Evolutionary conservation across 2,113 vertebrate species (phyloP), one percentile per base, ranked within the genome.

Genomic region (Coryphaenoides rupestris): DNA sequence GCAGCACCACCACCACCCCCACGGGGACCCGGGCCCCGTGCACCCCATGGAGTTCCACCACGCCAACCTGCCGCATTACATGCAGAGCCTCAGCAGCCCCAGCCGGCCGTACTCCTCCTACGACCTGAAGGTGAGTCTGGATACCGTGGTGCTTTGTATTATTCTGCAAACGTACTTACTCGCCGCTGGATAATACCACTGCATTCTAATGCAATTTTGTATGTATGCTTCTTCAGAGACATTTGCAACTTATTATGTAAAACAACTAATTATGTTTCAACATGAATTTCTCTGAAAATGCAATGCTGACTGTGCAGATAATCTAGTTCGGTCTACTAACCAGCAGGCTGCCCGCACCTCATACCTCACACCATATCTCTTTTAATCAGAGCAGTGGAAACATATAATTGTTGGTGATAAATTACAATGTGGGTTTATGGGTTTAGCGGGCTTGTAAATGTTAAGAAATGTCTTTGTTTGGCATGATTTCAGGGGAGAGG

Each of bases 81-180:
- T 87, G 75, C 86, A 86, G 47, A 64, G 82, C 1, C 89, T 89
- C 55, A 90, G 90, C 84, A 91, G 90, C 76, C 90, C 90, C 0
- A 88, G 88, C 19, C 83, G 90, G 85, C 91, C 90, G 0, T 91
- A 81, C 77, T 92, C 91, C 40, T 92, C 91, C 52, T 92, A 92
- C 46, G 91, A 92, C 82, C 77, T 92, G 47, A 91, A 91, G 80
- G 91, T 92, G 86, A 89, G 77, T 4, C 28, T 12, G 57, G 24
- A 50, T 47, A 49, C 33, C 7, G 9, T 33, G 21, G 24, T 65
- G 16, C 17, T 19, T 40, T 17, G 22, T 56, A 4, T 21, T 57
- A 21, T 56, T 2, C 13, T 24, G 10, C 13, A 4, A 4, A 17
- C 53, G 5, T 5, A 19, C 1, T 54, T 12, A 23, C 55, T 21